phyloP scores from a whole-genome alignment of 2,797 vertebrate species.

The Trachurus trachurus region DNA sequence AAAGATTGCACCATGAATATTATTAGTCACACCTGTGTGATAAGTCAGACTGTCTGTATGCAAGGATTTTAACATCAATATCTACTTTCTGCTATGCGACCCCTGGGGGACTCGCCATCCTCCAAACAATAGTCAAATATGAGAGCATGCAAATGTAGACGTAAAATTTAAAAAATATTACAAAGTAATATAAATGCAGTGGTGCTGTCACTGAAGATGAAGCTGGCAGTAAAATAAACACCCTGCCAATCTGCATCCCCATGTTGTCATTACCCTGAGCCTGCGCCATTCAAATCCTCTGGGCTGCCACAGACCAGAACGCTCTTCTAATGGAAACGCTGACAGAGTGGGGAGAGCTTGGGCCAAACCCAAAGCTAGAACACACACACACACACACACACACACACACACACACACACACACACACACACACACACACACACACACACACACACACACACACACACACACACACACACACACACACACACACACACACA shows the following conservation, averaged over 20 bases:
- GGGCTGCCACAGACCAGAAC: constrained; percentile 64
- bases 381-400: constrained; percentile 16
- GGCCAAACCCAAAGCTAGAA: constrained; percentile 37
- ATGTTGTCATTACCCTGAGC: constrained; percentile 66
- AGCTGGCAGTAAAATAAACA: constrained; percentile 37
- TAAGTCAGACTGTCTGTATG: background rate
- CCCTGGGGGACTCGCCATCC: background rate
- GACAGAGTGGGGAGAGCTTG: constrained; percentile 54
- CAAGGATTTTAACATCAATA: constrained; percentile 22
- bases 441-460: constrained; percentile 3
- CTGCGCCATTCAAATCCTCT: constrained; percentile 73
- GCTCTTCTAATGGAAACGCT: constrained; percentile 69
- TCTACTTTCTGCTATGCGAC: constrained; percentile 8
- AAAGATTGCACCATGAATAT: background rate
- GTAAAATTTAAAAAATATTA: constrained; percentile 6
- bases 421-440: constrained; percentile 1
- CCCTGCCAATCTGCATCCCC: constrained; percentile 51
- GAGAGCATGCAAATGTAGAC: constrained; percentile 14
- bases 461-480: constrained; percentile 13
- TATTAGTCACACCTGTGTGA: background rate
- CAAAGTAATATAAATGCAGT: constrained; percentile 41
- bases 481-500: background rate
- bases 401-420: background rate
- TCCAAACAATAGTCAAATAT: constrained; percentile 22
- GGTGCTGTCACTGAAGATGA: constrained; percentile 34